These are phyloP conservation scores for Melipona quadrifasciata DNA, from an alignment of 1,140 invertebrate genomes.

Conservation along the genomic window DNA sequence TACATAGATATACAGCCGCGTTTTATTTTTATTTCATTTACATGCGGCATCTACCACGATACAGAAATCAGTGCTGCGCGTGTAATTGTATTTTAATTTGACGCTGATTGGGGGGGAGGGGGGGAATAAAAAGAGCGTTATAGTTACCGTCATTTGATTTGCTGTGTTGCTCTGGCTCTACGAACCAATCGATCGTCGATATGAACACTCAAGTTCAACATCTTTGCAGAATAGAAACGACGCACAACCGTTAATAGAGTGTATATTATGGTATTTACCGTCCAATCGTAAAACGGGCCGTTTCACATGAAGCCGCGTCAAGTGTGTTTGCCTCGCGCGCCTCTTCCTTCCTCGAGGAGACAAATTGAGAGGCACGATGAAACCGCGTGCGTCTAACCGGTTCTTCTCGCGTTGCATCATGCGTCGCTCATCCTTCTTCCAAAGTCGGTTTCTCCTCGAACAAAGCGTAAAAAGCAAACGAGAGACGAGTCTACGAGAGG, in stretches of 20 bases:
- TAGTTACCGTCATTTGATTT: background rate
- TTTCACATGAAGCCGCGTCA: background rate
- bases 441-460: conserved; percentile 23
- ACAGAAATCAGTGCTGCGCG: background rate
- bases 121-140: background rate
- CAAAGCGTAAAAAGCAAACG: conserved; percentile 25
- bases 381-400: conserved; percentile 26
- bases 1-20: no score
- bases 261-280: background rate
- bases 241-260: no score
- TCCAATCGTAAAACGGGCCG: background rate
- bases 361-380: conserved; percentile 34
- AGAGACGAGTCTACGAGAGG: conserved; percentile 5
- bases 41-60: background rate
- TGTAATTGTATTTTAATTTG: no score
- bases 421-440: conserved; percentile 30
- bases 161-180: background rate
- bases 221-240: background rate
- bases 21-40: background rate
- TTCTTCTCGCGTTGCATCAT: conserved; percentile 39
- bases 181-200: background rate
- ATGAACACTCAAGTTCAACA: background rate
- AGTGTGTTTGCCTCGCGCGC: background rate
- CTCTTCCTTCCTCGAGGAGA: background rate
- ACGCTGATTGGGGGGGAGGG: no score